A percentile compares a stretch with the other conserved stretches of the same genome.
phyloP scores from a whole-genome alignment of 2,888 invertebrate genomes.

The Andrena chrysosceles region DNA sequence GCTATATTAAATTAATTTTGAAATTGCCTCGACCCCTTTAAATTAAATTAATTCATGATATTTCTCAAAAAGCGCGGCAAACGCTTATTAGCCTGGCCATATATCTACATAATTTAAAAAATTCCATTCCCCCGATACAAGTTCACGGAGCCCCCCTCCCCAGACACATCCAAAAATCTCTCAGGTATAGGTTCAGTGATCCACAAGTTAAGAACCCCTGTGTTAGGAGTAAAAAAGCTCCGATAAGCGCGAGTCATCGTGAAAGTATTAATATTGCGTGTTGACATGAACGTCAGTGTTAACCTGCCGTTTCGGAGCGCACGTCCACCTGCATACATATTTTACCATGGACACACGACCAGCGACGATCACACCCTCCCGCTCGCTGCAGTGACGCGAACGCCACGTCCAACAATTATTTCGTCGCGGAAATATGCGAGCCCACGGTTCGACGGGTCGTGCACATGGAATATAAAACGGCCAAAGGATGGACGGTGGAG shows the following conservation, averaged over 20 bases:
- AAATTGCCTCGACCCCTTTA: too few species aligned
- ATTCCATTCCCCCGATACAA: too few species aligned
- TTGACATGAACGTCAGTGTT: constrained; percentile 45
- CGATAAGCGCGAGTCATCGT: constrained; percentile 60
- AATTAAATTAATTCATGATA: too few species aligned
- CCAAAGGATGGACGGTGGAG: neutral
- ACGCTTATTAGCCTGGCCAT: too few species aligned
- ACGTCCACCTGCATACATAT: constrained; percentile 5
- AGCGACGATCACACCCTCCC: neutral
- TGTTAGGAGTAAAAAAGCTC: constrained; percentile 11
- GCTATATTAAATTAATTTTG: too few species aligned
- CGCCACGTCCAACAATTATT: constrained; percentile 11
- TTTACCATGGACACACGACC: constrained; percentile 1
- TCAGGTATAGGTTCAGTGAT: too few species aligned
- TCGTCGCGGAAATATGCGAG: constrained; percentile 9
- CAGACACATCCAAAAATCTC: too few species aligned
- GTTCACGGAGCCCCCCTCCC: too few species aligned
- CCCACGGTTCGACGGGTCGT: neutral
- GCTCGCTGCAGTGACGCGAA: neutral
- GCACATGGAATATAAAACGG: constrained; percentile 17
- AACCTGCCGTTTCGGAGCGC: constrained; percentile 26
- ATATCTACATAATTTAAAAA: too few species aligned
- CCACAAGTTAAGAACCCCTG: too few species aligned
- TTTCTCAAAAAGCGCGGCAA: too few species aligned
- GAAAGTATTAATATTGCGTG: constrained; percentile 58